phyloP scores from a whole-genome alignment of 1,140 invertebrate species.

The Polypedilum pembai region DNA sequence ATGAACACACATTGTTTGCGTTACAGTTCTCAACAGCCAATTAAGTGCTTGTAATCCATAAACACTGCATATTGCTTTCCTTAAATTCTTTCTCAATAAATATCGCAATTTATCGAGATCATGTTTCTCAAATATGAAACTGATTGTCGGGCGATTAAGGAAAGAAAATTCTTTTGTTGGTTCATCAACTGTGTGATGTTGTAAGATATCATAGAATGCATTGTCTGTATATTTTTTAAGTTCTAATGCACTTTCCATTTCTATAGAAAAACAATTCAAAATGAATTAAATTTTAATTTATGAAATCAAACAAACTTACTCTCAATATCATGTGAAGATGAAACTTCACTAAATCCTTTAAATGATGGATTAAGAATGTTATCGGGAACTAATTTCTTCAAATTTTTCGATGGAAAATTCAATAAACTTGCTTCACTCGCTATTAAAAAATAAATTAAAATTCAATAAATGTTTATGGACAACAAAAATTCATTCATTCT shows the following conservation, averaged over 20 bases:
- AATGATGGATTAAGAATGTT: slow-evolving; percentile 33
- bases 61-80: slow-evolving; percentile 75
- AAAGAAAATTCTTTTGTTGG: slow-evolving; percentile 24
- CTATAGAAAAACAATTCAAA: not conserved
- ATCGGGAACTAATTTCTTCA: slow-evolving; percentile 59
- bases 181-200: not conserved
- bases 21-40: slow-evolving; percentile 88
- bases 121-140: slow-evolving; percentile 78
- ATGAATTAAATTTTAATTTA: not conserved
- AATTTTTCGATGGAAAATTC: slow-evolving; percentile 71
- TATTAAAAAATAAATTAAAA: slow-evolving; percentile 34
- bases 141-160: slow-evolving; percentile 60
- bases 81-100: slow-evolving; percentile 74
- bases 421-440: slow-evolving; percentile 47
- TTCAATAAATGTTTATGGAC: slow-evolving; percentile 47
- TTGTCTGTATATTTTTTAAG: slow-evolving; percentile 20
- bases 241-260: slow-evolving; percentile 29
- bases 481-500: slow-evolving; percentile 34
- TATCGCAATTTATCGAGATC: slow-evolving; percentile 70
- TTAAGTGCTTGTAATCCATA: slow-evolving; percentile 82
- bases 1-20: slow-evolving; percentile 81
- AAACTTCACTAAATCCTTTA: slow-evolving; percentile 17
- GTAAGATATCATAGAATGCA: not conserved
- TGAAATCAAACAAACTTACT: not conserved
- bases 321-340: slow-evolving; percentile 20